phyloP scores from a whole-genome alignment of 2,797 vertebrate species.

The Amblyopsis hoosieri region DNA sequence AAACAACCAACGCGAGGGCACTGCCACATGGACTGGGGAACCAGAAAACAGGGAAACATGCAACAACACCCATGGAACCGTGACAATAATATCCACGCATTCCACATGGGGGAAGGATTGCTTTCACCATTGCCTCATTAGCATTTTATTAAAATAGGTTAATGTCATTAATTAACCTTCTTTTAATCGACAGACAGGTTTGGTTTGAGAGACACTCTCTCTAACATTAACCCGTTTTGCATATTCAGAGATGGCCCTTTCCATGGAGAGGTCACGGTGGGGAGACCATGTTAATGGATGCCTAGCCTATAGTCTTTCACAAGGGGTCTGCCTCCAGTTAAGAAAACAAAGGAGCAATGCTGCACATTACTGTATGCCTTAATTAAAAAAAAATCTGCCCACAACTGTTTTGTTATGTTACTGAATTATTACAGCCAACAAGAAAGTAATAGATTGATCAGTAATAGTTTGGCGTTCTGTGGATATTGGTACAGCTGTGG shows the following conservation, averaged over 20 bases:
- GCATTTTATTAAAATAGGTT: constrained; percentile 32
- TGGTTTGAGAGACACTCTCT: background rate
- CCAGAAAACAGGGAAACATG: too few species aligned
- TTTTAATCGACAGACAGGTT: constrained; percentile 29
- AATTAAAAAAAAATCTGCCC: constrained; percentile 24
- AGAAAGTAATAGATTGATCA: background rate
- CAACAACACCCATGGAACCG: too few species aligned
- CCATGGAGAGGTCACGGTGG: constrained; percentile 30
- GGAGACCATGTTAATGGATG: constrained; percentile 11
- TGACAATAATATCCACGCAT: too few species aligned
- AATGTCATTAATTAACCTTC: constrained; percentile 44
- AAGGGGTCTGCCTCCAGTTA: constrained; percentile 1
- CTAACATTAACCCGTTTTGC: constrained; percentile 40
- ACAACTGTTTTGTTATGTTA: constrained; percentile 14
- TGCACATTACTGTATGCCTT: constrained; percentile 25
- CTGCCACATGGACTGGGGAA: too few species aligned
- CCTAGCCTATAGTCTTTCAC: too few species aligned
- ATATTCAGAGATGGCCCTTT: constrained; percentile 28
- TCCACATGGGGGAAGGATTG: background rate
- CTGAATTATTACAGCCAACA: constrained; percentile 18
- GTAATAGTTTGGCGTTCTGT: background rate
- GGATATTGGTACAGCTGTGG: background rate
- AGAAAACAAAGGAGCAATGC: constrained; percentile 32
- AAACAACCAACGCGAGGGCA: too few species aligned
- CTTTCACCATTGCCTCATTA: constrained; percentile 15